Conservation (phyloP, 2,113 vertebrate genomes). For the Limanda limanda region DNA sequence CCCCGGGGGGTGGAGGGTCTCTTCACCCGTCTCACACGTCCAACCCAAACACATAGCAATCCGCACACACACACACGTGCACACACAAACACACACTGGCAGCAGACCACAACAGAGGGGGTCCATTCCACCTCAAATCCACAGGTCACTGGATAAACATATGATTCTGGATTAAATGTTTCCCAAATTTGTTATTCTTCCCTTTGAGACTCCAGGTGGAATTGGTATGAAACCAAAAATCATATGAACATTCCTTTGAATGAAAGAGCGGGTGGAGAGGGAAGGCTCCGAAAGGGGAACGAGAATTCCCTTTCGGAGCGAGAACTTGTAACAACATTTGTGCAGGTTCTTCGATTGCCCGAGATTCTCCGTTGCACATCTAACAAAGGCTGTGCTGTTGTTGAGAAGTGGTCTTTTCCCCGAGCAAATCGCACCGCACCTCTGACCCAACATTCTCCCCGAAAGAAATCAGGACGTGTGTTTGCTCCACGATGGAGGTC, state of each 20-base stretch:
- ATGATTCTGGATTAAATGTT: constrained; percentile 85
- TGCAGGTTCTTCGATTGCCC: constrained; percentile 69
- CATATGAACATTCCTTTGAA: constrained; percentile 72
- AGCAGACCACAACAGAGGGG: constrained; percentile 81
- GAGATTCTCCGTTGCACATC: constrained; percentile 61
- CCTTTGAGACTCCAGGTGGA: constrained; percentile 81
- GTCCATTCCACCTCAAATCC: constrained; percentile 74
- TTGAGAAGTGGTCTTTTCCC: constrained; percentile 47
- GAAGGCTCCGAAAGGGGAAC: constrained; percentile 56
- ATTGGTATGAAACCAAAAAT: constrained; percentile 81
- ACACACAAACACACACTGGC: constrained; percentile 68
- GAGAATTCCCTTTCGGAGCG: constrained; percentile 77
- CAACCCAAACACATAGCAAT: constrained; percentile 78
- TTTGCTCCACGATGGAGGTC: constrained; percentile 54
- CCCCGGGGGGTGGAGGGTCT: constrained; percentile 72
- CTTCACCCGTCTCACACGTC: constrained; percentile 70
- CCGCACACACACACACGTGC: constrained; percentile 52
- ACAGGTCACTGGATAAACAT: constrained; percentile 81
- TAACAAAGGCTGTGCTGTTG: constrained; percentile 73
- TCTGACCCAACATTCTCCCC: constrained; percentile 46
- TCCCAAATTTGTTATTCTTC: constrained; percentile 85
- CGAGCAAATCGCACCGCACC: constrained; percentile 9
- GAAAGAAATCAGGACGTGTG: constrained; percentile 61
- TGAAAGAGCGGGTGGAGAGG: constrained; percentile 61
- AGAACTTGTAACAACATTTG: constrained; percentile 81